Evolutionary conservation across 2,113 vertebrate genomes (phyloP).

Genomic region (Lophochroa leadbeateri): DNA sequence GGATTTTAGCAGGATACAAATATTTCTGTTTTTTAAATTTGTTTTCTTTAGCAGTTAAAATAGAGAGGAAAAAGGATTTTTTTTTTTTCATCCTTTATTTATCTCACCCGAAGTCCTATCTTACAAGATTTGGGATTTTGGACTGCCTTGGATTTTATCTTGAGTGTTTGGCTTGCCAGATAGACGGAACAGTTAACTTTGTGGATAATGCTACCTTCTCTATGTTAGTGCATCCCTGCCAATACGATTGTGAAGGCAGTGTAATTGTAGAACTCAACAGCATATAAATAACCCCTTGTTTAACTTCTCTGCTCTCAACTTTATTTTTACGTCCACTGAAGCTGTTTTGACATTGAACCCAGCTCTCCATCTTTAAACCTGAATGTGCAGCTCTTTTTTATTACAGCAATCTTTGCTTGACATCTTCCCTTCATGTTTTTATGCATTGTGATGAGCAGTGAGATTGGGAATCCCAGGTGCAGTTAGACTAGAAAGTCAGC

Average conservation of each 20-base stretch:
- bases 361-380: neutral
- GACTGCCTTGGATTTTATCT: neutral
- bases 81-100: neutral
- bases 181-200: neutral
- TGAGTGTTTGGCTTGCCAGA: neutral
- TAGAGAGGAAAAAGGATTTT: neutral
- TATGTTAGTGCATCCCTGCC: neutral
- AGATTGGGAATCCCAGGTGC: neutral
- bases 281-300: slow-evolving; percentile 10
- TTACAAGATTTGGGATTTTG: neutral
- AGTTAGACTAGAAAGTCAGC: neutral
- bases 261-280: neutral
- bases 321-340: neutral
- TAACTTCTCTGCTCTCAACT: neutral
- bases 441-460: neutral
- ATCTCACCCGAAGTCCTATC: neutral
- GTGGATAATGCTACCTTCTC: neutral
- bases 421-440: neutral
- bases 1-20: neutral
- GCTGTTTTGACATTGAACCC: neutral
- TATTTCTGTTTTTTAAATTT: neutral
- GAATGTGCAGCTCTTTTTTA: neutral
- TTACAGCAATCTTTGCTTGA: neutral
- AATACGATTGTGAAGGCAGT: neutral
- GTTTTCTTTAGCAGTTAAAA: neutral